A percentile compares a stretch with the other conserved stretches of the same genome.
Conservation (phyloP, 2,888 invertebrate species). For the Ochropacha duplaris region DNA sequence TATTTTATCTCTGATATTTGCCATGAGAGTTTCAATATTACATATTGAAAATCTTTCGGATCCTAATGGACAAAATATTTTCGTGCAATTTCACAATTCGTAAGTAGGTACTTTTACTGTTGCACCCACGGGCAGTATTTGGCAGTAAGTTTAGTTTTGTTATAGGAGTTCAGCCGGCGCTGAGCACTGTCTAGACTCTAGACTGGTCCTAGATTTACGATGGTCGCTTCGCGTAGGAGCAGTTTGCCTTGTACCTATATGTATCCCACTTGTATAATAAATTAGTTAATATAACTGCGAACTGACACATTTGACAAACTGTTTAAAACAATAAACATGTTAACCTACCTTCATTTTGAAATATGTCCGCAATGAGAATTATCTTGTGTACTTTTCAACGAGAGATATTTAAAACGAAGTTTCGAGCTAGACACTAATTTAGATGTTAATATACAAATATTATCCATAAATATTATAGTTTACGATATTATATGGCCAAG, state of each 20-base stretch:
- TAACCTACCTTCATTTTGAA: conserved; percentile 33
- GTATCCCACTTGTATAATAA: conserved; percentile 51
- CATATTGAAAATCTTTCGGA: too few relatives aligned
- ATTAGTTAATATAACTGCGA: conserved; percentile 50
- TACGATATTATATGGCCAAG: conserved; percentile 27
- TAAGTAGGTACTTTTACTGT: conserved; percentile 28
- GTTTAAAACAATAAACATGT: conserved; percentile 41
- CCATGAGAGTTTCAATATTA: too few relatives aligned
- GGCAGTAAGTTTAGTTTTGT: conserved; percentile 45
- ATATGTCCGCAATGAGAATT: conserved; percentile 24
- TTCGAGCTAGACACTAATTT: conserved; percentile 10
- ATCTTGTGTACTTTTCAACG: conserved; percentile 20
- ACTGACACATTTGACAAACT: conserved; percentile 58
- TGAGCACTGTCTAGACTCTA: conserved; percentile 24
- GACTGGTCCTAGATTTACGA: conserved; percentile 68
- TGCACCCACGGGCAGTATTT: conserved; percentile 51
- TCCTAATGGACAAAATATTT: too few relatives aligned
- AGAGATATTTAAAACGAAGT: neutral
- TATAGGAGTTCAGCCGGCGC: conserved; percentile 12
- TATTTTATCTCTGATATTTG: too few relatives aligned
- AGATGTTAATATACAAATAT: conserved; percentile 7
- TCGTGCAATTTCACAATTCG: conserved; percentile 24
- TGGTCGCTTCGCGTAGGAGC: conserved; percentile 72
- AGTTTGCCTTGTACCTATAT: conserved; percentile 66
- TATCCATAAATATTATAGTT: conserved; percentile 8